Percentiles rank a stretch among this genome's conserved stretches.
These are phyloP conservation scores for Tauraco erythrolophus DNA, from an alignment of 2,113 vertebrate species.

Conservation along the genomic window DNA sequence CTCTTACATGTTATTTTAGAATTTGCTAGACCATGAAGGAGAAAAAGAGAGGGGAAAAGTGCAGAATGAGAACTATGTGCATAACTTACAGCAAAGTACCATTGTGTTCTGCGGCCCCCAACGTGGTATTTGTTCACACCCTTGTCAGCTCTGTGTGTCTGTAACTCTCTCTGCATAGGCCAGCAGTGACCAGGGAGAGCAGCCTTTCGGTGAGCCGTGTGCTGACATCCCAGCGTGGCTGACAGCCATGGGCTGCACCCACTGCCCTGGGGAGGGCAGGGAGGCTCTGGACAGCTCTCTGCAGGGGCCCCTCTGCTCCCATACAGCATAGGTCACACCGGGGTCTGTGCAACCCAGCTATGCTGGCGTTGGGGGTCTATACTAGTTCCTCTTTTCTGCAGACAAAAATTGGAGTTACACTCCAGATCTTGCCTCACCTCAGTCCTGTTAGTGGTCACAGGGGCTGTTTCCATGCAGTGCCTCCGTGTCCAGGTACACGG, in stretches of 20 bases:
- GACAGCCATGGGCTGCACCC: fast-evolving
- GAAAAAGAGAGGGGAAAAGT: neutral
- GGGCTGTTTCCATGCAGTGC: neutral
- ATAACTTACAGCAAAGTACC: neutral
- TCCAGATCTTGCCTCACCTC: neutral
- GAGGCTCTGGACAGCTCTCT: neutral
- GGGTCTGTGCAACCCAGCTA: neutral
- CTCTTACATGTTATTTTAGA: neutral
- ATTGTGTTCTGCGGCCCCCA: neutral
- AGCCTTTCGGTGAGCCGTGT: neutral
- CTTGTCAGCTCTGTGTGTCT: neutral
- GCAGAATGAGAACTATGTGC: neutral
- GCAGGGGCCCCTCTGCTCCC: neutral
- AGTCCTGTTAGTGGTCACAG: neutral
- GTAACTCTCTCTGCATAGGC: neutral
- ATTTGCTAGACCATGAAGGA: neutral
- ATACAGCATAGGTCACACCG: fast-evolving
- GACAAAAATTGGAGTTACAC: neutral
- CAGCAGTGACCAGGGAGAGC: neutral
- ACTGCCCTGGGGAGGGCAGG: neutral
- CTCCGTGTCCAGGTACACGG: fast-evolving
- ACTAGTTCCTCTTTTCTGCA: neutral
- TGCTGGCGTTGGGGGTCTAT: neutral
- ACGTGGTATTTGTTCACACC: neutral
- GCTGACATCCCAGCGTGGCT: neutral